Evolutionary conservation across 2,113 vertebrate species (phyloP).

Genomic region (Sterrhoptilus dennistouni): DNA sequence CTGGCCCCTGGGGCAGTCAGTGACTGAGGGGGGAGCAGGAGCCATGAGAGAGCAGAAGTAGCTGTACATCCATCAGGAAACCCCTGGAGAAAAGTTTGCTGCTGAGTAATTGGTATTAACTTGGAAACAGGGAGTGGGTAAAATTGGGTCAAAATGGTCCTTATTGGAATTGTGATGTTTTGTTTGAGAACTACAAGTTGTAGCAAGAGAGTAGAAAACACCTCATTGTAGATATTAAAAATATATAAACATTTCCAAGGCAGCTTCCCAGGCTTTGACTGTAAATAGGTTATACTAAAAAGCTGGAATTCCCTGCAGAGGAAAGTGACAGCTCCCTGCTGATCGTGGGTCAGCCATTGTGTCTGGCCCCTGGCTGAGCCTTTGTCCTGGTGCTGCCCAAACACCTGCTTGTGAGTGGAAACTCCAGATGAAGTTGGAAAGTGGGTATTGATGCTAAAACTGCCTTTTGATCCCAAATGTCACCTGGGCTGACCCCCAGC

Average conservation of each 20-base stretch:
- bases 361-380: too few relatives aligned
- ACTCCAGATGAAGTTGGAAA: neutral
- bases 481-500: neutral
- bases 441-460: neutral
- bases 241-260: neutral
- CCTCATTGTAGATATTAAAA: neutral
- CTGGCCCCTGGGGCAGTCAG: accelerated
- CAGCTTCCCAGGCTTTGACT: neutral
- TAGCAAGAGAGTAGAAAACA: neutral
- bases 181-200: neutral
- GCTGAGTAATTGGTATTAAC: neutral
- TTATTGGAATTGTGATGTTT: neutral
- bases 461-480: neutral
- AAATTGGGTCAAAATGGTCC: neutral
- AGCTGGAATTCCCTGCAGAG: neutral
- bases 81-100: neutral
- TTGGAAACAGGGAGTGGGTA: neutral
- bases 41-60: neutral
- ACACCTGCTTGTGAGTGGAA: accelerated
- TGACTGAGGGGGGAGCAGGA: neutral
- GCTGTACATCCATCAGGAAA: neutral
- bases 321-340: neutral
- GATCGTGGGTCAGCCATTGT: accelerated
- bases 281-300: neutral
- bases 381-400: accelerated